Base-by-base conservation (phyloP, 2,113 vertebrate genomes). In the Perca schrenkii region DNA sequence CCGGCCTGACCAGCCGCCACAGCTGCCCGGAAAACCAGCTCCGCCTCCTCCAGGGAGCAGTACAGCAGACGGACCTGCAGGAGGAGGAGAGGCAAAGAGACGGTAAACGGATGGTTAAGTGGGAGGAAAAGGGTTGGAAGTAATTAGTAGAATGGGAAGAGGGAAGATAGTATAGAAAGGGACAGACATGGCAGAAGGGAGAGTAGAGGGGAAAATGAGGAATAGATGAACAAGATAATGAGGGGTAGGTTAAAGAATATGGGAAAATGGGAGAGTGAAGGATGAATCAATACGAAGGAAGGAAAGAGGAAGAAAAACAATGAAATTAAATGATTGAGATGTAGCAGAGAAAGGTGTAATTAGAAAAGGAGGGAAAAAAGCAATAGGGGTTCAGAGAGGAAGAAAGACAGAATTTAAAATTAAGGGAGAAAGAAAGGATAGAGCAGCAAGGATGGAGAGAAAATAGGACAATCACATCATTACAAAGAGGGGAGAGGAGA, bases 41-140 rank as follows among this genome's bases (percentile, higher is more conserved):
- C 97, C 0, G 97, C 97, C 76, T 99, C 97, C 56, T 99, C 97
- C 0, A 97, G 93, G 1, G 97, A 97, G 62, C 97, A 99, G 89
- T 98, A 99, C 70, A 99, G 96, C 77, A 98, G 96, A 7, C 97
- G 96, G 69, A 98, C 97, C 92, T 96, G 85, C 4, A 58, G 60
- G 40, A 19, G 15, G 7, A 61, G 16, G 14, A 40, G 19, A 22
- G 25, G 61, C n/a, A 60, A 8, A 22, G 16, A 16, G 34, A 14
- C 64, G 10, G 12, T 43, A 3, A 21, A 40, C 4, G 3, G 13
- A 52, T 1, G n/a, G 52, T 19, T 19, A 16, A n/a, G 7, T 7
- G 19, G 14, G 25, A 8, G 76, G 15, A 8, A 15, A 31, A 11
- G 31, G 2, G 19, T 16, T 21, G 34, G 15, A 28, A 21, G 25